Evolutionary conservation across 2,888 invertebrate genomes (phyloP), one percentile per base, ranked within the genome.

Genomic region (Artemia sinica): DNA sequence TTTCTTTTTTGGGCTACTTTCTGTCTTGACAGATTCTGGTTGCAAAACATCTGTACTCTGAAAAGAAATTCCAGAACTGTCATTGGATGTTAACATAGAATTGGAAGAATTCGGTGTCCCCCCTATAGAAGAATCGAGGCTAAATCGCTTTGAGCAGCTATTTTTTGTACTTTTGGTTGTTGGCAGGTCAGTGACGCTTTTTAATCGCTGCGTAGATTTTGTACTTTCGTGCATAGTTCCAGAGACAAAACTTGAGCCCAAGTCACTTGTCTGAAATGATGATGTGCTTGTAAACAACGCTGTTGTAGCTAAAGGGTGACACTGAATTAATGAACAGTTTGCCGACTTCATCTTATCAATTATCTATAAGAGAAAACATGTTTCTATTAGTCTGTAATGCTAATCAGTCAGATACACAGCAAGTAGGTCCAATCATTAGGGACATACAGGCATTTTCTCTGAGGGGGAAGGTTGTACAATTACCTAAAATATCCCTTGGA

Each of bases 311-410:
- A 58, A 18, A 14, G 58, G 58, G 58, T 58, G 58, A 18, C 58
- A 58, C 58, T 58, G n/a, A n/a, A 10, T 58, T 8, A 58, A 8
- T 58, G 58, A 58, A 9, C 58, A 58, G 58, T 58, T 58, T n/a
- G 58, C 58, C n/a, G 58, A 58, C 58, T 58, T 58, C 58, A 58
- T 58, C 18, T 58, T 58, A 18, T 58, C 58, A 58, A 58, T 58
- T n/a, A 58, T 58, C 58, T 58, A 58, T 14, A 58, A 28, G 28
- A 28, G 28, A 28, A 28, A 28, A 28, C 28, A 28, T 28, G 28
- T 28, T 28, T 28, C 28, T 28, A 28, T 28, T 28, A 28, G 28
- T 28, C 28, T 28, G 4, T 28, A 28, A 28, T 28, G 1, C 28
- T 28, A 28, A 28, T 28, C 4, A 28, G 28, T 28, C 28, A 28